Evolutionary conservation across 2,113 vertebrate genomes (phyloP).

Genomic region (Rafetus swinhoei): DNA sequence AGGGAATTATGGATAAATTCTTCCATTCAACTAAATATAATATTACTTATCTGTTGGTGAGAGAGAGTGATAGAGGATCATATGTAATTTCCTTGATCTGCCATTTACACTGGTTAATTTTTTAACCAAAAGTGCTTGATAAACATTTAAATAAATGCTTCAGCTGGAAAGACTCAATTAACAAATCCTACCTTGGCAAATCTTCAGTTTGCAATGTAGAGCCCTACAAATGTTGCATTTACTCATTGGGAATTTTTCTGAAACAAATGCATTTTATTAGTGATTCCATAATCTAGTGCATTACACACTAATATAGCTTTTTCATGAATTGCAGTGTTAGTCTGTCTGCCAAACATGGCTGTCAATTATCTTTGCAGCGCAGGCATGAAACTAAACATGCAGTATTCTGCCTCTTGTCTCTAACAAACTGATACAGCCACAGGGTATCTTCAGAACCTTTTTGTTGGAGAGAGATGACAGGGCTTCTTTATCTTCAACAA

Average conservation of each 20-base stretch:
- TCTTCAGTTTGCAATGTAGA: neutral
- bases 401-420: neutral
- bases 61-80: neutral
- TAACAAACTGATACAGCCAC: fast-evolving
- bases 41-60: neutral
- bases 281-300: neutral
- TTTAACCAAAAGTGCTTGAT: neutral
- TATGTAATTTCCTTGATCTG: neutral
- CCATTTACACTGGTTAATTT: neutral
- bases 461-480: neutral
- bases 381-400: neutral
- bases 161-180: neutral
- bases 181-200: neutral
- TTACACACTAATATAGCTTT: neutral
- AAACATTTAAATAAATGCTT: neutral
- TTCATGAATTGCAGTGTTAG: neutral
- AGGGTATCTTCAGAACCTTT: conserved; percentile 1
- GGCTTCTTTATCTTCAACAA: neutral
- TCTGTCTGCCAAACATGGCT: neutral
- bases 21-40: neutral
- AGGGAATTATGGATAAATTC: fast-evolving
- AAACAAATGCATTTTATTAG: neutral
- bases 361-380: neutral
- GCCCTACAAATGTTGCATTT: fast-evolving
- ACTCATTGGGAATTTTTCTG: neutral